Evolutionary conservation across 2,113 vertebrate genomes (phyloP), one percentile per base, ranked within the genome.

Genomic region (Sterrhoptilus dennistouni): DNA sequence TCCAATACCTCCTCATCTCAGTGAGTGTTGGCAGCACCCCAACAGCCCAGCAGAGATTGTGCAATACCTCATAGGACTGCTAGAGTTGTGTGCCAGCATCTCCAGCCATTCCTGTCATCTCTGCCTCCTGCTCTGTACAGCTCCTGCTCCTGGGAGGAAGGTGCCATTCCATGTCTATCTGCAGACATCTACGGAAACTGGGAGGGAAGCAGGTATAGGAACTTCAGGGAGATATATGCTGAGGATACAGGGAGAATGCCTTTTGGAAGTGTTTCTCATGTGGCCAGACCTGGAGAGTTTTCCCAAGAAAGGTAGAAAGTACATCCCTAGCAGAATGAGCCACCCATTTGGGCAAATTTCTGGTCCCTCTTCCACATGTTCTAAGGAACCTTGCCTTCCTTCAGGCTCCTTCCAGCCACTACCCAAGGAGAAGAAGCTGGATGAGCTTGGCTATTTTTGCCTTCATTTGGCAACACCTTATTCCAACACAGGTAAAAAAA

Each of bases 131-230:
- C 89, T 47, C 44, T 33, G 44, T 4, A 1, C 38, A 33, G 42
- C 82, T 84, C 19, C 45, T 8, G 9, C 14, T 60, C 24, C 44
- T 11, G 12, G 24, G 44, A 44, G 45, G 25, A 11, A 33, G 28
- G 14, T 40, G 36, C n/a, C 1, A 0, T 86, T 80, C 59, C 2
- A 0, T 29, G 10, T 57, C 66, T 72, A 11, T 47, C 40, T 88
- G 44, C 21, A 64, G 49, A 52, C 12, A 19, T 59, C 33, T 59
- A 0, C 14, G n/a, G 35, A 56, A 85, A 53, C 57, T 80, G 53
- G 22, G 36, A 88, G 49, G 40, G 70, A 85, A 85, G 40, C 1
- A 6, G 7, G 5, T 60, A 2, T 4, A 53, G 40, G 60, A 61
- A 52, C 19, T 76, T 50, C 24, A 68, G 31, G 35, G 18, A 85